phyloP scores from a whole-genome alignment of 2,888 invertebrate species.

The Eretmocerus hayati region DNA sequence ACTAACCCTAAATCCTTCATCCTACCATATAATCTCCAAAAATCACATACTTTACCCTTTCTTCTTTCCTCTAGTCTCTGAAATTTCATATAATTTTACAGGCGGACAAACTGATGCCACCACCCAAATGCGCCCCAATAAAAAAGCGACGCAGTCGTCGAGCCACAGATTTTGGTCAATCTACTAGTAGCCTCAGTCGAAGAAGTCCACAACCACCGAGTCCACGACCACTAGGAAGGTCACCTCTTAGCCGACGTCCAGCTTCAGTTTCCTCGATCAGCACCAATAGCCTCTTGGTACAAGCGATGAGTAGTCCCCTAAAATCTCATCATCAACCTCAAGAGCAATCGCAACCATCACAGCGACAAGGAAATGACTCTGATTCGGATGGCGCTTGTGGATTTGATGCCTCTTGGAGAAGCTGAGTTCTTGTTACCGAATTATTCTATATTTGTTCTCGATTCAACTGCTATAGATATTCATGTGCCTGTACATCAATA shows the following conservation, averaged over 20 bases:
- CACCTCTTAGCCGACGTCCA: conserved; percentile 28
- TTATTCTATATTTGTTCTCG: no score
- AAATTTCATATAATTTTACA: conserved; percentile 13
- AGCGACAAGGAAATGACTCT: conserved; percentile 55
- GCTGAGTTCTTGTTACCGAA: no score
- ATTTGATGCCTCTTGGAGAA: conserved; percentile 69
- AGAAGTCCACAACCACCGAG: conserved; percentile 38
- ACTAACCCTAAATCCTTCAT: no score
- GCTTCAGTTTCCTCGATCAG: conserved; percentile 36
- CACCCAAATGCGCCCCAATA: conserved; percentile 63
- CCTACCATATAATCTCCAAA: no score
- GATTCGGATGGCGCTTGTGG: conserved; percentile 86
- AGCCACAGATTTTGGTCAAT: conserved; percentile 45
- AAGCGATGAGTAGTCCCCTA: conserved; percentile 24
- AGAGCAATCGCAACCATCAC: not conserved
- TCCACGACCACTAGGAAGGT: conserved; percentile 33
- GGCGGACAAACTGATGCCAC: conserved; percentile 61
- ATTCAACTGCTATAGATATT: no score
- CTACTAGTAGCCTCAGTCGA: conserved; percentile 18
- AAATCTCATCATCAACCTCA: conserved; percentile 40
- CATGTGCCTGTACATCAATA: no score
- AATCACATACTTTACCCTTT: no score
- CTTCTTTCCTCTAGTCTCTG: no score
- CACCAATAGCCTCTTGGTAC: conserved; percentile 15
- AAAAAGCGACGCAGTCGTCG: conserved; percentile 63